Base-by-base conservation (phyloP, 2,888 invertebrate species). In the Ephialtes manifestator region DNA sequence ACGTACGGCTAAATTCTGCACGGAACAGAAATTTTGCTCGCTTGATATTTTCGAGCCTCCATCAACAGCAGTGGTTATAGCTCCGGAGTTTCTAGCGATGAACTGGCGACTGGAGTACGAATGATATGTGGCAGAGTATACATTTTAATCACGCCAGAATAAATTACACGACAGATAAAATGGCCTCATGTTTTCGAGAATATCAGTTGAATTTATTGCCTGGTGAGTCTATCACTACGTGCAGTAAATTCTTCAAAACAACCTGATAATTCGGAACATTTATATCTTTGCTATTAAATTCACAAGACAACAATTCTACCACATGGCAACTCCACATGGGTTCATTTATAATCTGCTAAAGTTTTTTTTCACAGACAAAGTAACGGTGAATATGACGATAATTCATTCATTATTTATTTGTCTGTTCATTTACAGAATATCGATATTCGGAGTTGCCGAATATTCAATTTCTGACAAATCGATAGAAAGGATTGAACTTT, bases 1-100 rank as follows among this genome's bases (percentile, higher is more conserved):
- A 79, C 65, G 48, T 79, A 24, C 74, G 65, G 65, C 79, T 35
- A 65, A 71, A 85, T 79, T 63, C 39, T 71, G n/a, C 78, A 74
- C 65, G 65, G 39, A 75, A 75, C 78, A 63, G 78, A 65, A 81
- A 74, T 84, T 74, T 81, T 18, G 46, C 35, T 74, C 68, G 46
- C 46, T 39, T 60, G 28, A 58, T 71, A 85, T 71, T 79, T 75
- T 79, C 39, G 8, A 71, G 48, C 43, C 71, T 74, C 15, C 46
- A 10, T 7, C 78, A 51, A 28, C 48, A 70, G 53, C 55, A 20
- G 24, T 18, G 15, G 46, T 55, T 35, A 55, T 60, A 20, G 71
- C 53, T 2, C 55, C 20, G 46, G 53, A 51, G 77, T 77, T 77
- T 82, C 63, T 43, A 58, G 13, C 39, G 8, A 48, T 58, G 60